Percentiles rank a stretch among this genome's conserved stretches.
phyloP scores from a whole-genome alignment of 2,888 invertebrate genomes.

The Oxyscelio sp. region DNA sequence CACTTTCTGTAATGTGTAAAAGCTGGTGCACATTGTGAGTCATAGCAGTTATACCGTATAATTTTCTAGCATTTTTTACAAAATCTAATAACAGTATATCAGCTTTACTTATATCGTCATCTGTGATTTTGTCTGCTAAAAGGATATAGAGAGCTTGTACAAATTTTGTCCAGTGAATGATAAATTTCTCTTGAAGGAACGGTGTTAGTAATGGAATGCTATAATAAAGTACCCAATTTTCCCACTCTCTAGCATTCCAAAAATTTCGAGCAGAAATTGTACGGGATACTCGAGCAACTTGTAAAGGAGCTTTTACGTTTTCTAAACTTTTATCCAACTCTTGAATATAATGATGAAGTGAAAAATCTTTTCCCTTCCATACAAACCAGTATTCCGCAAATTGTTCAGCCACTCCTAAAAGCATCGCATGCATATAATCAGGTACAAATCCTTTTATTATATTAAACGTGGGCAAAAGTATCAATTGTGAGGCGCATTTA shows the following conservation, averaged over 20 bases:
- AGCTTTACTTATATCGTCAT: conserved; percentile 22
- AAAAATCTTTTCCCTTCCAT: conserved; percentile 1
- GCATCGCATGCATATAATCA: no score
- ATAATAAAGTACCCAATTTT: no score
- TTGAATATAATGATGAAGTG: background rate
- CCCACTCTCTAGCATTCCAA: no score
- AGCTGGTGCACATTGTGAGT: no score
- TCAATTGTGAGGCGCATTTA: no score
- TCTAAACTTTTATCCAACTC: conserved; percentile 21
- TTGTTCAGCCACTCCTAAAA: conserved; percentile 58
- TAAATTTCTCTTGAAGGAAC: background rate
- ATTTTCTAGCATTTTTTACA: conserved; percentile 6
- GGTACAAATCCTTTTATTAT: no score
- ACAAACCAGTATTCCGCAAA: conserved; percentile 65
- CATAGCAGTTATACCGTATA: conserved; percentile 48
- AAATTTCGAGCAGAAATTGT: conserved; percentile 11
- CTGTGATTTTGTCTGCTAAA: conserved; percentile 19
- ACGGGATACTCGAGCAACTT: conserved; percentile 41
- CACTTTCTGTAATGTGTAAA: no score
- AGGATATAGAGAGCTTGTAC: conserved; percentile 24
- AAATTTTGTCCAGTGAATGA: conserved; percentile 17
- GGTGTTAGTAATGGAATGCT: conserved; percentile 19
- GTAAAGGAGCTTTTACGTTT: conserved; percentile 21
- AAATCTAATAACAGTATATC: conserved; percentile 24
- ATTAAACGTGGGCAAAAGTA: no score